phyloP scores from a whole-genome alignment of 2,888 invertebrate genomes.

The Amblyjoppa fuscipennis region DNA sequence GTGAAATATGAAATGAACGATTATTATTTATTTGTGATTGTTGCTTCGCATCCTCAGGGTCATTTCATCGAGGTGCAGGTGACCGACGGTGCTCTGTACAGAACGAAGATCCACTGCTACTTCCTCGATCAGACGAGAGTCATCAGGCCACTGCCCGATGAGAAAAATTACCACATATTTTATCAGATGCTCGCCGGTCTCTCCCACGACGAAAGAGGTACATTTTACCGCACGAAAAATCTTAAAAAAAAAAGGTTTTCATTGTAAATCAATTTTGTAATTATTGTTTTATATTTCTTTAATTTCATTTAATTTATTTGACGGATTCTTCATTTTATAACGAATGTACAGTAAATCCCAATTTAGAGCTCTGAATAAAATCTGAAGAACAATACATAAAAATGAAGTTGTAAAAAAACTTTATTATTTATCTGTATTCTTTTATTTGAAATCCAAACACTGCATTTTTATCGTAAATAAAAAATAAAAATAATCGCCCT shows the following conservation, averaged over 20 bases:
- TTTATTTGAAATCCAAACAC: neutral
- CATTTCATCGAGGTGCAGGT: conserved; percentile 99
- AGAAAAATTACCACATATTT: conserved; percentile 98
- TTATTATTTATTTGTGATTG: conserved; percentile 12
- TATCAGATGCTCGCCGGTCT: conserved; percentile 98
- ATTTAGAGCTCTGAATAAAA: too few species aligned
- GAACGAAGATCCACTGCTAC: conserved; percentile 98
- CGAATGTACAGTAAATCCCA: too few species aligned
- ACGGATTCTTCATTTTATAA: too few species aligned
- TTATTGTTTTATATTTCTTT: too few species aligned
- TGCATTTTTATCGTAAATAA: too few species aligned
- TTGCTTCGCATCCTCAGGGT: conserved; percentile 87
- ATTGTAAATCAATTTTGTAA: too few species aligned
- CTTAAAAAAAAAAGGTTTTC: too few species aligned
- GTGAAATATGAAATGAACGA: neutral
- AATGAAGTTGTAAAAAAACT: neutral
- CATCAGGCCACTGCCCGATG: conserved; percentile 93
- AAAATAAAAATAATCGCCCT: neutral
- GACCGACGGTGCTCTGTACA: conserved; percentile 96
- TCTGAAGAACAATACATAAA: too few species aligned
- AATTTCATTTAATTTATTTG: too few species aligned
- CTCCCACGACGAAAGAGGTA: conserved; percentile 92
- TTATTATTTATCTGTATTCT: conserved; percentile 4
- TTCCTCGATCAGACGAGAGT: conserved; percentile 97
- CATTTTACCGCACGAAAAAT: conserved; percentile 21